A percentile compares a stretch with the other conserved stretches of the same genome.
These are phyloP conservation scores for Malthinus seriepunctatus DNA, from an alignment of 2,888 invertebrate genomes.

Conservation along the genomic window DNA sequence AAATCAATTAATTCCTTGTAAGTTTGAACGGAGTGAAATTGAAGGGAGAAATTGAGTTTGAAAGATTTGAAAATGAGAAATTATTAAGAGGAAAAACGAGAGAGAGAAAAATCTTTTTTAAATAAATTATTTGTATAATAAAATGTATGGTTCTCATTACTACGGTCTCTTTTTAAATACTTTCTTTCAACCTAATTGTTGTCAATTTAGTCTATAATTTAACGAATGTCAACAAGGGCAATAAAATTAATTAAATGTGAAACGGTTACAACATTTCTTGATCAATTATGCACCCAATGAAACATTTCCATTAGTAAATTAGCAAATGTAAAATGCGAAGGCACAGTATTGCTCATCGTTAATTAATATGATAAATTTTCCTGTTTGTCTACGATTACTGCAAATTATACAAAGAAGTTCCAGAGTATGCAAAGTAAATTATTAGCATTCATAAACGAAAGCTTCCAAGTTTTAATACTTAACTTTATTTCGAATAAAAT, in stretches of 20 bases:
- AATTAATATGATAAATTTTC: slow-evolving; percentile 48
- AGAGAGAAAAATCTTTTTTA: no score
- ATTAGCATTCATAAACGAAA: slow-evolving; percentile 56
- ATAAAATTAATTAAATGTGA: slow-evolving; percentile 43
- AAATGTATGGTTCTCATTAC: slow-evolving; percentile 17
- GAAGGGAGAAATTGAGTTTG: background rate
- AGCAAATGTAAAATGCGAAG: slow-evolving; percentile 40
- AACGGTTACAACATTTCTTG: slow-evolving; percentile 34
- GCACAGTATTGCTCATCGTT: slow-evolving; percentile 34
- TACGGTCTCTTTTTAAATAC: slow-evolving; percentile 21
- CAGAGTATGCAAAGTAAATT: slow-evolving; percentile 54
- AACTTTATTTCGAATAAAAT: slow-evolving; percentile 55
- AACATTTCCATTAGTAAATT: slow-evolving; percentile 43
- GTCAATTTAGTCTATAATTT: slow-evolving; percentile 35
- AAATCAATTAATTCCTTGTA: slow-evolving; percentile 1
- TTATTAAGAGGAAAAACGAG: no score
- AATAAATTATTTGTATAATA: no score
- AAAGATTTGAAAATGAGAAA: background rate
- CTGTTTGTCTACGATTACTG: slow-evolving; percentile 49
- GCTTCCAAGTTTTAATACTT: slow-evolving; percentile 52
- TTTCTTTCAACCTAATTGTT: slow-evolving; percentile 32
- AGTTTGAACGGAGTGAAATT: background rate
- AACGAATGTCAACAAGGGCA: slow-evolving; percentile 43
- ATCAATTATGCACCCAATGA: slow-evolving; percentile 40
- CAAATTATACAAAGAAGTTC: slow-evolving; percentile 49